A percentile compares a stretch with the other conserved stretches of the same genome.
Evolutionary conservation across 2,113 vertebrate genomes (phyloP).

Genomic region (Bos javanicus): DNA sequence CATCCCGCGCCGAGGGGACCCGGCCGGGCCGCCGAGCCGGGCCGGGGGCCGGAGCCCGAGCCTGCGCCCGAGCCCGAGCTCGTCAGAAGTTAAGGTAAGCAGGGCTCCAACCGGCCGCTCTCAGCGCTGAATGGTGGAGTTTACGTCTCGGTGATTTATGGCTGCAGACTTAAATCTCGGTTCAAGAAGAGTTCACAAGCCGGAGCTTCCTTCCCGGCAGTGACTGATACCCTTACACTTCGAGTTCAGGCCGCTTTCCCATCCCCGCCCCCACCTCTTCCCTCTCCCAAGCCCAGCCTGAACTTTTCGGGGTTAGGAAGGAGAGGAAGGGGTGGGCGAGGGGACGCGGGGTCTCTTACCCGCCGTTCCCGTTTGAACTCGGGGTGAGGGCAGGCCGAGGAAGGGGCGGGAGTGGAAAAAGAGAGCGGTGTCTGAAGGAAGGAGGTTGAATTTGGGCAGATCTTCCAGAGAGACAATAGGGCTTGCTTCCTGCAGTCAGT

Average conservation of each 20-base stretch:
- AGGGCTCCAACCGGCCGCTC: constrained; percentile 91
- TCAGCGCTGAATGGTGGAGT: constrained; percentile 95
- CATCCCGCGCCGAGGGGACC: constrained; percentile 63
- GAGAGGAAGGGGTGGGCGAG: neutral
- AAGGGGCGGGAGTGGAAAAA: neutral
- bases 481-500: constrained; percentile 7
- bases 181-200: constrained; percentile 99
- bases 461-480: constrained; percentile 60
- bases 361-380: neutral
- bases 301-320: constrained; percentile 78
- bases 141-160: constrained; percentile 99
- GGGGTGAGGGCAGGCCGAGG: neutral
- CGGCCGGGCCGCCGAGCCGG: constrained; percentile 75
- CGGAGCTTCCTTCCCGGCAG: constrained; percentile 90
- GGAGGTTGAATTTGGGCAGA: constrained; percentile 54
- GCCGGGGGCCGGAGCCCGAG: constrained; percentile 62
- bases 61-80: constrained; percentile 80
- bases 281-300: constrained; percentile 57
- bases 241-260: constrained; percentile 84
- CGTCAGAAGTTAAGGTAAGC: constrained; percentile 99
- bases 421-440: neutral
- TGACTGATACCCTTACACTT: constrained; percentile 92
- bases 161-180: constrained; percentile 99
- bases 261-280: constrained; percentile 70
- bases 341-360: neutral